Conservation (phyloP, 2,888 invertebrate genomes). For the Mayetiola destructor region DNA sequence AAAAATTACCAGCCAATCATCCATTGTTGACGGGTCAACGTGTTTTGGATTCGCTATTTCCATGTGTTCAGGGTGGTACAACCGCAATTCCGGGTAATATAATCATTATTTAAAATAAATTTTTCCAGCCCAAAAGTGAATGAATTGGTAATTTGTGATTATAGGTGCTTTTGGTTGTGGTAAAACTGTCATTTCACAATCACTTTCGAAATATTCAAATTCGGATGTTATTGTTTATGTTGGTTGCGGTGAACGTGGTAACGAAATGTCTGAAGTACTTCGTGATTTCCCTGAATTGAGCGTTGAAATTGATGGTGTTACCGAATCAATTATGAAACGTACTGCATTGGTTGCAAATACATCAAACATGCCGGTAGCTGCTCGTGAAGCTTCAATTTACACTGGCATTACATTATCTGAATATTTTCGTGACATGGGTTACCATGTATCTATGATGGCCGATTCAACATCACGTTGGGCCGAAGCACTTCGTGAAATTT, state of each 20-base stretch:
- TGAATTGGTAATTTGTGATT: too few relatives aligned
- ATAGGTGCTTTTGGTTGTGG: conserved; percentile 99
- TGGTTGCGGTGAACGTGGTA: conserved; percentile 98
- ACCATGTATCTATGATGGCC: conserved; percentile 99
- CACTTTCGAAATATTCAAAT: conserved; percentile 98
- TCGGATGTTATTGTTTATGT: conserved; percentile 99
- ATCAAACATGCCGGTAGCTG: conserved; percentile 99
- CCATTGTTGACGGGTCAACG: conserved; percentile 96
- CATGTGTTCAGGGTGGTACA: conserved; percentile 97
- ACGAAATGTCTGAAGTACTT: conserved; percentile 99
- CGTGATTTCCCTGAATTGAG: conserved; percentile 97
- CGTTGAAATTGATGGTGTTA: conserved; percentile 90
- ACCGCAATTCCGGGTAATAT: conserved; percentile 97
- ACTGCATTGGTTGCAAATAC: conserved; percentile 99
- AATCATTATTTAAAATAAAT: too few relatives aligned
- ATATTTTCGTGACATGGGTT: conserved; percentile 98
- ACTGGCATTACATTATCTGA: conserved; percentile 99
- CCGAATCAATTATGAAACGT: conserved; percentile 99
- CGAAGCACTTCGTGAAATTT: conserved; percentile 98
- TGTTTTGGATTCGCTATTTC: conserved; percentile 95
- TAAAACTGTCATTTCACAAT: conserved; percentile 99
- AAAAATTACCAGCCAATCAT: conserved; percentile 97
- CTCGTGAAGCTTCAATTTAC: conserved; percentile 99
- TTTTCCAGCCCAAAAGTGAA: too few relatives aligned
- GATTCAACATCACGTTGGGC: conserved; percentile 99